A percentile compares a stretch with the other conserved stretches of the same genome.
These are phyloP conservation scores for Sebastes taczanowskii DNA, from an alignment of 2,797 vertebrate genomes.

Conservation along the genomic window DNA sequence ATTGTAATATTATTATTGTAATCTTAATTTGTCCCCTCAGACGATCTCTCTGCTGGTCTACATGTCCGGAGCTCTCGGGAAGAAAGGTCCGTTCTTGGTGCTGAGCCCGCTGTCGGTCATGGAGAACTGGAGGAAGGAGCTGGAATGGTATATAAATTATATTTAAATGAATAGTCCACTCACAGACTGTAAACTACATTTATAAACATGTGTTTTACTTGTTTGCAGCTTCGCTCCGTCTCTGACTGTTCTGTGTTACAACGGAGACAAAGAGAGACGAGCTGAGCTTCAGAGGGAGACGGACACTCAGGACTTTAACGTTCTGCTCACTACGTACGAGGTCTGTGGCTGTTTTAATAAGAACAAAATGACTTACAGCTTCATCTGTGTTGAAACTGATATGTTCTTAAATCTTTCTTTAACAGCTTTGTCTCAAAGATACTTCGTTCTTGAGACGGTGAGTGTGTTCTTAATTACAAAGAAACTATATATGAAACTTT, in stretches of 20 bases:
- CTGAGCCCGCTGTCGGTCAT: slow-evolving; percentile 91
- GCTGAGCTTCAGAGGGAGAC: slow-evolving; percentile 79
- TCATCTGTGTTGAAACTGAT: background rate
- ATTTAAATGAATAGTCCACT: background rate
- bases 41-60: slow-evolving; percentile 90
- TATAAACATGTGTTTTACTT: background rate
- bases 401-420: slow-evolving; percentile 28
- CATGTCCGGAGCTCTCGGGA: slow-evolving; percentile 76
- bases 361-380: background rate
- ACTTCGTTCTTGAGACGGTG: slow-evolving; percentile 86
- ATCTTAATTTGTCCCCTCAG: slow-evolving; percentile 70
- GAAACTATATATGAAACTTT: background rate
- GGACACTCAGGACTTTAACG: slow-evolving; percentile 67
- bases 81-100: slow-evolving; percentile 87
- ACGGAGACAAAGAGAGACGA: slow-evolving; percentile 87
- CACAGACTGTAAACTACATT: background rate
- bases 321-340: slow-evolving; percentile 92
- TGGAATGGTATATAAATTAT: slow-evolving; percentile 80
- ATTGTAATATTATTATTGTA: background rate
- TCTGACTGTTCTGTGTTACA: slow-evolving; percentile 85
- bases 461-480: slow-evolving; percentile 42
- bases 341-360: slow-evolving; percentile 57
- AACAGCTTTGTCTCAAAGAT: slow-evolving; percentile 92
- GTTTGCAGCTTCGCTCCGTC: slow-evolving; percentile 85
- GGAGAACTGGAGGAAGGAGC: slow-evolving; percentile 91